Evolutionary conservation across 1,140 invertebrate species (phyloP).

Genomic region (Lepidurus packardi): DNA sequence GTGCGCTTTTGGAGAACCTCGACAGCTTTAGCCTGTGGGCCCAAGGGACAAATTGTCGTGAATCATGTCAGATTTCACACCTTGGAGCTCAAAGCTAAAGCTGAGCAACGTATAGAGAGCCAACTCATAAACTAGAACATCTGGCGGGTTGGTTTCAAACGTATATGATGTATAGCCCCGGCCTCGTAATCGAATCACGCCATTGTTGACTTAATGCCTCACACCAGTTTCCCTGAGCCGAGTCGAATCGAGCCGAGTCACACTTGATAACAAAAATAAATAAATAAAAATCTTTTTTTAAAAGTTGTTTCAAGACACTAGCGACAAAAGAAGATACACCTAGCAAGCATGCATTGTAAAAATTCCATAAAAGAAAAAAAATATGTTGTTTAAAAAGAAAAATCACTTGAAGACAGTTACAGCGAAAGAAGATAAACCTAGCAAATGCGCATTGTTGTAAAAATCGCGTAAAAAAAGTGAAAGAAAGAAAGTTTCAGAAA

Average conservation of each 20-base stretch:
- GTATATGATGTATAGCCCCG: background rate
- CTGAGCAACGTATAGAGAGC: background rate
- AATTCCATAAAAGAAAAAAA: no score
- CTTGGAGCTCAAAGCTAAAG: background rate
- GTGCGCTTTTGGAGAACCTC: background rate
- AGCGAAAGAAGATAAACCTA: no score
- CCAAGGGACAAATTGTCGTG: slow-evolving; percentile 15
- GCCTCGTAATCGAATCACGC: background rate
- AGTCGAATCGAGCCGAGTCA: no score
- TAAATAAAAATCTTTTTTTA: no score
- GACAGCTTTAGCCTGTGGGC: slow-evolving; percentile 10
- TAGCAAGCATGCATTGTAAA: no score
- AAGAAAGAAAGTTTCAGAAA: background rate
- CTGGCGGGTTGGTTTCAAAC: background rate
- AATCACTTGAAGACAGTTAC: no score
- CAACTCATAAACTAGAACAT: slow-evolving; percentile 2
- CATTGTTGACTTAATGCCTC: background rate
- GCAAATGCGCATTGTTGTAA: background rate
- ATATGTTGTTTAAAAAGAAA: no score
- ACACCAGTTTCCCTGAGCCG: no score
- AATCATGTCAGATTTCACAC: slow-evolving; percentile 19
- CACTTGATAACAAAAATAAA: no score
- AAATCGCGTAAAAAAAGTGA: background rate
- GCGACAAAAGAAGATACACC: no score
- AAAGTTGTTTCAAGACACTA: no score